phyloP scores from a whole-genome alignment of 2,797 vertebrate species.

The Bradypodion pumilum region DNA sequence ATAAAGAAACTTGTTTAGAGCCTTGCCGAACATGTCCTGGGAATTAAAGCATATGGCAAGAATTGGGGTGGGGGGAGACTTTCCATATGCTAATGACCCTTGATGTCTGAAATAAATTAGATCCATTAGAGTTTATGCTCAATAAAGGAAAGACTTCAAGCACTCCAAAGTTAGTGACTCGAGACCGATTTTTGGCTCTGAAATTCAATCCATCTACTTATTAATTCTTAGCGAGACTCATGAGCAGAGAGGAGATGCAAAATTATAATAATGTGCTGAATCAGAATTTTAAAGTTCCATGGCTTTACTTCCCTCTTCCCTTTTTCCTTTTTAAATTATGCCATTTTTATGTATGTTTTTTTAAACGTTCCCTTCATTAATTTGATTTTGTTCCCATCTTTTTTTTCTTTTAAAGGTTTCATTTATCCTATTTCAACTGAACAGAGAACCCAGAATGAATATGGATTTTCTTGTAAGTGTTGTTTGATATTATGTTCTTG shows the following conservation, averaged over 20 bases:
- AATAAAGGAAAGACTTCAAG: constrained; percentile 81
- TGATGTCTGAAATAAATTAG: constrained; percentile 83
- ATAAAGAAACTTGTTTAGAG: constrained; percentile 73
- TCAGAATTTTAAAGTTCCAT: constrained; percentile 72
- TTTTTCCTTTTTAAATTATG: constrained; percentile 76
- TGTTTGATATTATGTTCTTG: constrained; percentile 79
- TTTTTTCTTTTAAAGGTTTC: constrained; percentile 92
- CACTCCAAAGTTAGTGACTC: constrained; percentile 85
- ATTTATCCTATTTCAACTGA: constrained; percentile 98
- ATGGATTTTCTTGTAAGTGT: constrained; percentile 99
- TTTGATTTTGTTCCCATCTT: constrained; percentile 84
- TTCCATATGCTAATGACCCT: constrained; percentile 82
- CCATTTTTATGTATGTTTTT: constrained; percentile 81
- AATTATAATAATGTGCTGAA: constrained; percentile 74
- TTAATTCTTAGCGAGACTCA: constrained; percentile 85
- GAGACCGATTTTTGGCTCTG: constrained; percentile 84
- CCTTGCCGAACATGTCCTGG: constrained; percentile 71
- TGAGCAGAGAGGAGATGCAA: constrained; percentile 80
- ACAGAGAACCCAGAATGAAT: constrained; percentile 94
- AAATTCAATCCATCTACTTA: constrained; percentile 82
- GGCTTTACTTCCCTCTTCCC: constrained; percentile 65
- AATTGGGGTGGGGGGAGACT: constrained; percentile 75
- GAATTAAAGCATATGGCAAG: constrained; percentile 81
- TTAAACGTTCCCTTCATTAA: constrained; percentile 76
- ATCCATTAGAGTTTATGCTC: constrained; percentile 84